A percentile compares a stretch with the other conserved stretches of the same genome.
Conservation (phyloP, 2,113 vertebrate genomes). For the Saimiri boliviensis region DNA sequence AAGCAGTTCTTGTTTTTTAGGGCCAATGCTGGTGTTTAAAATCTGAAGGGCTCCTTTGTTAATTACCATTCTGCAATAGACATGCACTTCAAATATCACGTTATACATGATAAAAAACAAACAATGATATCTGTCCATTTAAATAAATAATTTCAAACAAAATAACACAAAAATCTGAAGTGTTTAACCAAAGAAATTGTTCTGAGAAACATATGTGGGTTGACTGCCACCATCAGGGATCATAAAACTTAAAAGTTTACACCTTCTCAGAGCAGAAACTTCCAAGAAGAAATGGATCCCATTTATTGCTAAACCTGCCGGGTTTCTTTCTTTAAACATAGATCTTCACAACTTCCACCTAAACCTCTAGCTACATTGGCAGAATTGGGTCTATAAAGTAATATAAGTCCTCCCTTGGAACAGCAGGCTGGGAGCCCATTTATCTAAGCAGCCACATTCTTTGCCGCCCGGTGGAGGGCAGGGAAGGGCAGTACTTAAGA, state of each 20-base stretch:
- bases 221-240: neutral
- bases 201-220: neutral
- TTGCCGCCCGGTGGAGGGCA: neutral
- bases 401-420: neutral
- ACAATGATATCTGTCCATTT: neutral
- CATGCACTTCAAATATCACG: neutral
- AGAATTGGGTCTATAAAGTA: slow-evolving; percentile 29
- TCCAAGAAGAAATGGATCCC: slow-evolving; percentile 4
- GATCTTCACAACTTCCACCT: neutral
- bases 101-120: neutral
- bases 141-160: neutral
- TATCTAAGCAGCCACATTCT: neutral
- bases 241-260: neutral
- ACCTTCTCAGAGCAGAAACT: neutral
- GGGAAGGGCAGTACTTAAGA: too few species aligned
- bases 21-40: neutral
- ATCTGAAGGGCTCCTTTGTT: neutral
- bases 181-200: neutral
- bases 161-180: neutral
- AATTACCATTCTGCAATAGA: neutral
- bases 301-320: neutral
- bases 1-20: neutral
- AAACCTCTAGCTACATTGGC: neutral
- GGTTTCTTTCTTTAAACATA: slow-evolving; percentile 50
- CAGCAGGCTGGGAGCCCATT: neutral